phyloP scores from a whole-genome alignment of 2,797 vertebrate genomes.

The Prionace glauca region DNA sequence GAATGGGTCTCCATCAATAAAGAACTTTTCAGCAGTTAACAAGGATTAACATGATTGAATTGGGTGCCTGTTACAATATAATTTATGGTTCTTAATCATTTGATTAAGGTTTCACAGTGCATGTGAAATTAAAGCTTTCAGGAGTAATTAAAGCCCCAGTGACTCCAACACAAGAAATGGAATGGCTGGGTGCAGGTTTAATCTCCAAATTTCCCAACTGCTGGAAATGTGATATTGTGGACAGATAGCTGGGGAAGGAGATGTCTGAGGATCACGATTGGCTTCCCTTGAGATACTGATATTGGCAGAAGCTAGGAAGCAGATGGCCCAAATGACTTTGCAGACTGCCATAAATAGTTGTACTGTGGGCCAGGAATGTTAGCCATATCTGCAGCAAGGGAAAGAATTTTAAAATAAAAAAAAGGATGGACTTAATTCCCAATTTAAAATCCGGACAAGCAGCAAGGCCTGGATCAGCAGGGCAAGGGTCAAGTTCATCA shows the following conservation, averaged over 20 bases:
- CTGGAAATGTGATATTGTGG: background rate
- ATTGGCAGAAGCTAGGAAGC: background rate
- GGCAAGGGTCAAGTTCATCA: background rate
- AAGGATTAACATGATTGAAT: background rate
- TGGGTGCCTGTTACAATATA: background rate
- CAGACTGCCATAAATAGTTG: background rate
- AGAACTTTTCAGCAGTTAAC: background rate
- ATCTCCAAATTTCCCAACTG: background rate
- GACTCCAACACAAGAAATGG: background rate
- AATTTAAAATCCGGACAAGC: background rate
- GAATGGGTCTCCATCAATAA: background rate
- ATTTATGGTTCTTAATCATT: background rate
- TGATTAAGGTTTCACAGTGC: background rate
- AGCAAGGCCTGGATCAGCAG: background rate
- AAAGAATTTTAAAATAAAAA: background rate
- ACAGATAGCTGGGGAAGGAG: background rate
- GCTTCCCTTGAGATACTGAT: background rate
- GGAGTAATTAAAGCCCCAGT: too few relatives aligned
- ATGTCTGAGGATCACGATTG: too few relatives aligned
- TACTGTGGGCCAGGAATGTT: background rate
- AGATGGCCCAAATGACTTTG: background rate
- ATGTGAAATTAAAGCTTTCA: background rate
- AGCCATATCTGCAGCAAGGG: background rate
- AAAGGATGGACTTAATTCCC: background rate
- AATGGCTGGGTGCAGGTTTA: background rate